These are phyloP conservation scores for Rhynchotus rufescens DNA, from an alignment of 2,797 vertebrate species.

Conservation along the genomic window DNA sequence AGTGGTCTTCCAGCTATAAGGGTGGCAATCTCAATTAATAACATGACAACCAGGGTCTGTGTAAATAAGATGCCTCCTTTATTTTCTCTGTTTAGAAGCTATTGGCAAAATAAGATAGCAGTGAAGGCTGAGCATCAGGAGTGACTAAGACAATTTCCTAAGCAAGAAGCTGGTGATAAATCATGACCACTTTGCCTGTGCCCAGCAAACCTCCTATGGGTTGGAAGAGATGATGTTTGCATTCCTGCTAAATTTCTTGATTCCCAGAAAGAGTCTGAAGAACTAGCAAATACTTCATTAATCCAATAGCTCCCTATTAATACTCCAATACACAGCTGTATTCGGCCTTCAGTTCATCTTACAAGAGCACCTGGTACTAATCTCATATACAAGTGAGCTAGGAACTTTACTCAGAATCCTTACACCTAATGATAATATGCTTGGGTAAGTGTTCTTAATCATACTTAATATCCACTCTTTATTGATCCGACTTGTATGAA, in stretches of 20 bases:
- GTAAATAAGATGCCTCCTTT: neutral
- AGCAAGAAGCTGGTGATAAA: neutral
- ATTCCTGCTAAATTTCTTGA: neutral
- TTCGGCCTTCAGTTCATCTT: neutral
- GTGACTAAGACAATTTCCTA: neutral
- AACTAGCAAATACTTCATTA: neutral
- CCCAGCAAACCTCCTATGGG: neutral
- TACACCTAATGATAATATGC: neutral
- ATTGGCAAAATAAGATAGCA: neutral
- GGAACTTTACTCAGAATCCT: neutral
- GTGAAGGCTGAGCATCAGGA: neutral
- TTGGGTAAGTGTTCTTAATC: neutral
- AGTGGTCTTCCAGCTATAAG: neutral
- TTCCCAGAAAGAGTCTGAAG: neutral
- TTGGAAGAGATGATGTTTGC: neutral
- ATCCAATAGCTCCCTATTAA: neutral
- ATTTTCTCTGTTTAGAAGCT: neutral
- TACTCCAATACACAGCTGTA: too few relatives aligned
- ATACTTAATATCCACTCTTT: neutral
- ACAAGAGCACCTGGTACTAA: neutral
- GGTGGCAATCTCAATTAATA: neutral
- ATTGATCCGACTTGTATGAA: neutral
- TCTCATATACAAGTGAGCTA: neutral
- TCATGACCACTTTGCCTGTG: fast-evolving
- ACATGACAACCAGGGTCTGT: neutral